Percentiles rank a stretch among this genome's conserved stretches.
phyloP scores from a whole-genome alignment of 2,797 vertebrate genomes.

The Lepus oiostolus region DNA sequence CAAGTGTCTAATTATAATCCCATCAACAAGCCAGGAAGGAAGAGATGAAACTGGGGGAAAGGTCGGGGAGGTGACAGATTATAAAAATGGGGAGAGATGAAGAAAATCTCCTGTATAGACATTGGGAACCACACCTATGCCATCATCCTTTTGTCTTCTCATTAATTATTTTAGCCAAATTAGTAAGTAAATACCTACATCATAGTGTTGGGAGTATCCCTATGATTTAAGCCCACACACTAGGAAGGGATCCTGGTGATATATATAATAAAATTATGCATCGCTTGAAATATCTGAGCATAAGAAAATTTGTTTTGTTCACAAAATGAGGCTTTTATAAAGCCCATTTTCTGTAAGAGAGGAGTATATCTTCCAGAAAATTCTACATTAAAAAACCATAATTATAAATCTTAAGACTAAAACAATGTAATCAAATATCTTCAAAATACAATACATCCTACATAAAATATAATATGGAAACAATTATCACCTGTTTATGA shows the following conservation, averaged over 20 bases:
- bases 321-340: conserved; percentile 47
- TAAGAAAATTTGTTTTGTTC: conserved; percentile 52
- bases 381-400: neutral
- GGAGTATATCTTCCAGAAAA: conserved; percentile 33
- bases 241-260: neutral
- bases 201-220: neutral
- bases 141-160: neutral
- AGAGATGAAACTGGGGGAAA: neutral
- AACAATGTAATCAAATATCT: conserved; percentile 2
- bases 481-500: conserved; percentile 21
- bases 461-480: neutral
- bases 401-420: conserved; percentile 50
- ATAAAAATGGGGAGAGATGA: neutral
- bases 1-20: neutral
- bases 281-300: neutral
- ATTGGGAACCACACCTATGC: neutral
- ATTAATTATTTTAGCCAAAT: neutral
- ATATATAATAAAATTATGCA: neutral
- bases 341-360: conserved; percentile 17
- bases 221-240: neutral
- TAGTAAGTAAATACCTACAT: neutral
- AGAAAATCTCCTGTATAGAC: neutral
- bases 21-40: neutral
- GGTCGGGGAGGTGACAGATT: neutral
- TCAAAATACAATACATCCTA: neutral